Evolutionary conservation across 2,797 vertebrate genomes (phyloP).

Genomic region (Myotis daubentonii): DNA sequence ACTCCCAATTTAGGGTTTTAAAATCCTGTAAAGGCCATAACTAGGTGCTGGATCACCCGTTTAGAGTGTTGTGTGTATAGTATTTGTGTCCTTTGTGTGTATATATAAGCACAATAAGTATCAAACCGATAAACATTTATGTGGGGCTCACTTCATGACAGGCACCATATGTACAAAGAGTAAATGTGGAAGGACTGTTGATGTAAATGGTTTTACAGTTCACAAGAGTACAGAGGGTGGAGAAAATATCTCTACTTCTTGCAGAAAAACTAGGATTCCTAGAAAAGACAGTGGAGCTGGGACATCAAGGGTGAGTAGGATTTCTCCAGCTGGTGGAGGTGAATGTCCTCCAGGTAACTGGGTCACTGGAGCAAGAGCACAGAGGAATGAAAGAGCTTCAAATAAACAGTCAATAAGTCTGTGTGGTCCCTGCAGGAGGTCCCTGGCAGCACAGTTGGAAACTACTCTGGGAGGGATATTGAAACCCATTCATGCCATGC

Average conservation of each 20-base stretch:
- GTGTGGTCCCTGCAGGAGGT: rapidly evolving
- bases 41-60: not conserved
- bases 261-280: not conserved
- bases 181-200: not conserved
- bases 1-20: not conserved
- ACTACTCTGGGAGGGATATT: not conserved
- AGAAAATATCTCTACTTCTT: not conserved
- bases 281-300: not conserved
- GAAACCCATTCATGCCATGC: not conserved
- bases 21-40: not conserved
- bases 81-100: not conserved
- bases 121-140: not conserved
- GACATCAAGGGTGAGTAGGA: not conserved
- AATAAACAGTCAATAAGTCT: not conserved
- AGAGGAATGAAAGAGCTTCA: not conserved
- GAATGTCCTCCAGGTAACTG: not conserved
- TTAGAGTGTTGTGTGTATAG: rapidly evolving
- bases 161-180: not conserved
- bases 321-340: not conserved
- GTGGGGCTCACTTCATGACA: not conserved
- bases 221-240: not conserved
- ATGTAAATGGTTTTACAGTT: not conserved
- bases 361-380: not conserved
- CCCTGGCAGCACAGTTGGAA: not conserved
- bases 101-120: not conserved